Percentiles rank a stretch among this genome's conserved stretches.
Conservation (phyloP, 1,140 invertebrate species). For the Caenorhabditis latens region DNA sequence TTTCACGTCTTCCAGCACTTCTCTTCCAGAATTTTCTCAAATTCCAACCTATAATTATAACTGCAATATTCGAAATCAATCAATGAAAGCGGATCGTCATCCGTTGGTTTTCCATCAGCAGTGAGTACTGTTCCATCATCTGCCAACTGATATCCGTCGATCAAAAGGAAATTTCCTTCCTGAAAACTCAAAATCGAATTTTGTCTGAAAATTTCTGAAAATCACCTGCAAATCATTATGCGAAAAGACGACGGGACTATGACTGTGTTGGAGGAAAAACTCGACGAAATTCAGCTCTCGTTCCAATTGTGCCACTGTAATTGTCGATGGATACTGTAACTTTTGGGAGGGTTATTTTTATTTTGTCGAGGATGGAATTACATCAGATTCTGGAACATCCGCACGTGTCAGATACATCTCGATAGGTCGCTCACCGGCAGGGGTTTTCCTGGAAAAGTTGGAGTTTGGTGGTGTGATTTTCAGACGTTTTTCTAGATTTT, state of each 20-base stretch:
- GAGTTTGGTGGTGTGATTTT: too few species aligned
- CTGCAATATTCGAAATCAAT: slow-evolving; percentile 75
- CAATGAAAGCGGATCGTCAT: slow-evolving; percentile 65
- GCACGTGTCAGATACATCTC: slow-evolving; percentile 38
- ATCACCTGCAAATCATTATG: slow-evolving; percentile 87
- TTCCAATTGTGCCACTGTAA: slow-evolving; percentile 64
- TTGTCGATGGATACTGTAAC: slow-evolving; percentile 60
- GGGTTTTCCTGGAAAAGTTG: slow-evolving; percentile 57
- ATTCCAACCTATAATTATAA: slow-evolving; percentile 71
- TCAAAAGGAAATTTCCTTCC: slow-evolving; percentile 81
- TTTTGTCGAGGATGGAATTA: not conserved
- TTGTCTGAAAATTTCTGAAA: too few species aligned
- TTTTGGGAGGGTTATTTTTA: not conserved
- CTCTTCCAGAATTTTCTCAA: too few species aligned
- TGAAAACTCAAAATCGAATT: slow-evolving; percentile 79
- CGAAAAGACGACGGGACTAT: slow-evolving; percentile 88
- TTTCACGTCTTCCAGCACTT: too few species aligned
- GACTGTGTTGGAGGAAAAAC: slow-evolving; percentile 60
- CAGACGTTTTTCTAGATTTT: too few species aligned
- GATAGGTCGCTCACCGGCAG: slow-evolving; percentile 25
- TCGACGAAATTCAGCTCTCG: slow-evolving; percentile 67
- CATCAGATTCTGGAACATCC: slow-evolving; percentile 35
- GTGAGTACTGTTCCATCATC: slow-evolving; percentile 60
- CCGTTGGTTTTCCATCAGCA: slow-evolving; percentile 19
- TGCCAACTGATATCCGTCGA: slow-evolving; percentile 65